Percentiles rank a stretch among this genome's conserved stretches.
These are phyloP conservation scores for Eptesicus fuscus DNA, from an alignment of 2,113 vertebrate genomes.

Conservation along the genomic window DNA sequence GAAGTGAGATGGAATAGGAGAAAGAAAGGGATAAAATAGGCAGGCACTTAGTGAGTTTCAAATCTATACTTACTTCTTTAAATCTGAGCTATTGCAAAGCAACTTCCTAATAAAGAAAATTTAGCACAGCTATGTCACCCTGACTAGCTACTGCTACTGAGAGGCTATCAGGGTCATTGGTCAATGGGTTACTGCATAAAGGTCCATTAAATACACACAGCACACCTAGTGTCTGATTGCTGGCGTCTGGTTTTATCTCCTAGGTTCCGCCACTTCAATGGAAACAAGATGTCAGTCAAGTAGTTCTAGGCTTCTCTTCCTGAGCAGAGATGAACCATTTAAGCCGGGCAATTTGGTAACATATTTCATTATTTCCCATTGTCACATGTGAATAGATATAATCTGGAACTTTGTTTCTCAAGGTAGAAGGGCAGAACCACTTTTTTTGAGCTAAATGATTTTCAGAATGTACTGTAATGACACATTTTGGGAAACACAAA, in stretches of 20 bases:
- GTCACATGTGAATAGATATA: neutral
- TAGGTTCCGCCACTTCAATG: neutral
- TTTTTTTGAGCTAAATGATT: neutral
- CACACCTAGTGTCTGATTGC: neutral
- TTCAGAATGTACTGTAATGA: neutral
- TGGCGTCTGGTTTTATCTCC: neutral
- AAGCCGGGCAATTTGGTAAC: neutral
- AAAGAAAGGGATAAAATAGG: neutral
- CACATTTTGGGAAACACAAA: conserved; percentile 5
- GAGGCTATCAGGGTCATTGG: neutral
- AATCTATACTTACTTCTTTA: neutral
- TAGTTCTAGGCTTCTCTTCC: neutral
- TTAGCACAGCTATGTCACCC: neutral
- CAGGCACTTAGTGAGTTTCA: neutral
- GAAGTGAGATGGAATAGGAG: neutral
- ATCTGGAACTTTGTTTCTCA: conserved; percentile 2
- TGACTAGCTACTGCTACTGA: neutral
- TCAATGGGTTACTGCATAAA: neutral
- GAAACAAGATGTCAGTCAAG: neutral
- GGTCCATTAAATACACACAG: neutral
- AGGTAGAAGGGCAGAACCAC: neutral
- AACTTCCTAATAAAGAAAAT: neutral
- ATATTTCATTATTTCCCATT: neutral
- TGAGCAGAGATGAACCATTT: neutral
- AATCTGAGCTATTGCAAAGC: neutral